phyloP scores from a whole-genome alignment of 2,888 invertebrate genomes.

The Galerucella nymphaeae region DNA sequence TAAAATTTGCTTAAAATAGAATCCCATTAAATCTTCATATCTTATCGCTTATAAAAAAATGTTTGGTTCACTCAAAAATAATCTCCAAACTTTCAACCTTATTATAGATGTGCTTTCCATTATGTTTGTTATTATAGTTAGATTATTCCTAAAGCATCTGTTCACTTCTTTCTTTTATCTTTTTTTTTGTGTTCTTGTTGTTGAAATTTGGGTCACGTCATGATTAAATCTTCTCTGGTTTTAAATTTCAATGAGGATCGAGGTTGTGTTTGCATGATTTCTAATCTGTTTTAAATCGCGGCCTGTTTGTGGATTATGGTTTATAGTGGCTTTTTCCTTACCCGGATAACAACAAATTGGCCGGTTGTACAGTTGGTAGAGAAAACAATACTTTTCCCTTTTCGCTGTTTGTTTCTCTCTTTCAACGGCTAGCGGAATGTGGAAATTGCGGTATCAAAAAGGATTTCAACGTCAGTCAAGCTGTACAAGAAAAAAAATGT shows the following conservation, averaged over 20 bases:
- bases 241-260: conserved; percentile 35
- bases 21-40: too few species aligned
- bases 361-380: background rate
- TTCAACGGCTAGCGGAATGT: background rate
- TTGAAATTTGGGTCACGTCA: conserved; percentile 22
- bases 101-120: conserved; percentile 2
- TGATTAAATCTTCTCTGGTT: conserved; percentile 27
- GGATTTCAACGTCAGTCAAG: background rate
- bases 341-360: conserved; percentile 25
- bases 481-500: background rate
- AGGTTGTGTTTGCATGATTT: conserved; percentile 32
- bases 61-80: background rate
- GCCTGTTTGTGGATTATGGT: conserved; percentile 30
- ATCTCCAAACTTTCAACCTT: background rate
- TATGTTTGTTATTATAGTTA: conserved; percentile 6
- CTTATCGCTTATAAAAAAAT: background rate
- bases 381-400: background rate
- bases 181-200: background rate
- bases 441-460: background rate
- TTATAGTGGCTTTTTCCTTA: conserved; percentile 24
- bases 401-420: background rate
- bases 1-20: too few species aligned
- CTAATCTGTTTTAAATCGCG: conserved; percentile 32
- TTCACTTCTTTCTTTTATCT: background rate
- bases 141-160: background rate